These are phyloP conservation scores for Notechis scutatus DNA, from an alignment of 2,113 vertebrate genomes.

Conservation along the genomic window DNA sequence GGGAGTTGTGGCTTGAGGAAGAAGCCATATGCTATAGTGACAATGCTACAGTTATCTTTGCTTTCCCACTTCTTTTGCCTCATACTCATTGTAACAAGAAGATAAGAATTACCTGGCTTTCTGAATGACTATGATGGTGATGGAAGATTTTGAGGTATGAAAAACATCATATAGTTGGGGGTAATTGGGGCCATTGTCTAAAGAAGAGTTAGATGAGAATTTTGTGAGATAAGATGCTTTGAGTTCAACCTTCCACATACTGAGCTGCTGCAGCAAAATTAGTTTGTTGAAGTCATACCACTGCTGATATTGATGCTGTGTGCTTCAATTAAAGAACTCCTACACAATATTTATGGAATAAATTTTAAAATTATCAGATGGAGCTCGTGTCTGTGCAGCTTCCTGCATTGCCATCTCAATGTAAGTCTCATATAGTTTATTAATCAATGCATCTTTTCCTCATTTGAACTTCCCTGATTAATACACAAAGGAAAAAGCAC, in stretches of 20 bases:
- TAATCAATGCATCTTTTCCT: neutral
- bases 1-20: neutral
- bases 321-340: neutral
- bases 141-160: neutral
- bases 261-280: neutral
- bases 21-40: neutral
- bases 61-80: neutral
- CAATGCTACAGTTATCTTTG: neutral
- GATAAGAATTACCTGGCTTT: neutral
- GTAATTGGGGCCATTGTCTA: neutral
- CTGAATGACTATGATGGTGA: neutral
- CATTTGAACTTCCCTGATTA: neutral
- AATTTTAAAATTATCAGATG: neutral
- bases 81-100: neutral
- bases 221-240: neutral
- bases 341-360: neutral
- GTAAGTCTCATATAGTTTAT: neutral
- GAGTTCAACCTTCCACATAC: neutral
- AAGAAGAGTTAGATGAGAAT: neutral
- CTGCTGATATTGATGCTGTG: neutral
- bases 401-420: neutral
- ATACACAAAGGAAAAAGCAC: neutral
- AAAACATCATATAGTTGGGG: neutral
- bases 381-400: neutral
- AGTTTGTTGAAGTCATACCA: neutral